Base-by-base conservation (phyloP, 2,888 invertebrate genomes). In the Leptinotarsa tumamoca region DNA sequence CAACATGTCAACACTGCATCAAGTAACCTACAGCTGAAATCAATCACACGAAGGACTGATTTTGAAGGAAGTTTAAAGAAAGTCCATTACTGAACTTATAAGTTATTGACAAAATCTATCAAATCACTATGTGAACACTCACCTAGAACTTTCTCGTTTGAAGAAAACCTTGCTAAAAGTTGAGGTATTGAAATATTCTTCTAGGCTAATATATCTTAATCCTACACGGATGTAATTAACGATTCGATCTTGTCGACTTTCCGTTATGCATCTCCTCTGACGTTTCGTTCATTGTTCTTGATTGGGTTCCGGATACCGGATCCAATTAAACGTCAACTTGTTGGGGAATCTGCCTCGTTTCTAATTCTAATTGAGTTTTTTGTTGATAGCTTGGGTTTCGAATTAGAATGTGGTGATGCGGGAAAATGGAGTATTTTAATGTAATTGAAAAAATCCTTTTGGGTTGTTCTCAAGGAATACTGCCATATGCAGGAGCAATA, bases 281-380 rank as follows among this genome's bases (percentile, higher is more conserved):
- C 75, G 58, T 72, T 72, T 76, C 68, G 61, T 76, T 74, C 71
- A 68, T 74, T 68, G 73, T 73, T 73, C 71, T 51, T 49, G 72
- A 76, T 76, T 61, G 67, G 66, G 58, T 68, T 23, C 68, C 54
- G 70, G 63, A 68, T 71, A 63, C 76, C 76, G 71, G 63, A 66
- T 71, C 73, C 73, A 73, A 76, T 74, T 76, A 73, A 74, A 76
- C 43, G 71, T 76, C 71, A 74, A 74, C 71, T 74, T 58, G 63
- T 43, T 5, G 54, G 68, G 71, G 50, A 71, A 73, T 71, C 76
- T 74, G 76, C 73, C 74, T 56, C 71, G 73, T 76, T 76, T 73
- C 76, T 68, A 71, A 71, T 73, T 76, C 76, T 76, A 76, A 76
- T 76, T 76, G 73, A 71, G 76, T 76, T 76, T 75, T 76, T 76